Evolutionary conservation across 2,797 vertebrate species (phyloP).

Genomic region (Molossus molossus): DNA sequence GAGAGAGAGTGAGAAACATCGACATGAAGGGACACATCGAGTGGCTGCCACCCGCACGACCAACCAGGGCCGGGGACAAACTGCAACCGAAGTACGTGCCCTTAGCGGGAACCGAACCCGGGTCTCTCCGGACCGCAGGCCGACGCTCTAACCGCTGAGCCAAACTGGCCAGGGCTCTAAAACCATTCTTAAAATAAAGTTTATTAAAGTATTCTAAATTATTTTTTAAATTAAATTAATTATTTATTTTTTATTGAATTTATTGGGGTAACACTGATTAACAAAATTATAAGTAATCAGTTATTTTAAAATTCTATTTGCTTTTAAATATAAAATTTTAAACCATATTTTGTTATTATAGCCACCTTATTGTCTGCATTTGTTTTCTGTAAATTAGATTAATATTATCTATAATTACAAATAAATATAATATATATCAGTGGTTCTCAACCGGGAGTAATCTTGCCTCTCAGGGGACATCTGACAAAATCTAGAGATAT

Average conservation of each 20-base stretch:
- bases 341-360: neutral
- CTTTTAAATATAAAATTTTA: constrained; percentile 37
- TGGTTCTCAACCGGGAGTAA: neutral
- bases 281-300: neutral
- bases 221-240: neutral
- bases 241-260: neutral
- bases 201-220: neutral
- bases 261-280: neutral
- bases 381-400: neutral
- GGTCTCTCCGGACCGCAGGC: too few species aligned
- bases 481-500: neutral
- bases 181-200: constrained; percentile 5
- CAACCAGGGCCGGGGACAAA: too few species aligned
- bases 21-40: too few species aligned
- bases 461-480: neutral
- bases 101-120: too few species aligned
- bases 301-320: neutral
- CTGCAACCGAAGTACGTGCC: too few species aligned
- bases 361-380: neutral
- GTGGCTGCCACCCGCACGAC: too few species aligned
- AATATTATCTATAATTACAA: neutral
- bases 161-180: too few species aligned
- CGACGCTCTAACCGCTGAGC: too few species aligned
- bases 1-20: too few species aligned
- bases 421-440: neutral